Base-by-base conservation (phyloP, 2,797 vertebrate genomes). In the Lepus townsendii region DNA sequence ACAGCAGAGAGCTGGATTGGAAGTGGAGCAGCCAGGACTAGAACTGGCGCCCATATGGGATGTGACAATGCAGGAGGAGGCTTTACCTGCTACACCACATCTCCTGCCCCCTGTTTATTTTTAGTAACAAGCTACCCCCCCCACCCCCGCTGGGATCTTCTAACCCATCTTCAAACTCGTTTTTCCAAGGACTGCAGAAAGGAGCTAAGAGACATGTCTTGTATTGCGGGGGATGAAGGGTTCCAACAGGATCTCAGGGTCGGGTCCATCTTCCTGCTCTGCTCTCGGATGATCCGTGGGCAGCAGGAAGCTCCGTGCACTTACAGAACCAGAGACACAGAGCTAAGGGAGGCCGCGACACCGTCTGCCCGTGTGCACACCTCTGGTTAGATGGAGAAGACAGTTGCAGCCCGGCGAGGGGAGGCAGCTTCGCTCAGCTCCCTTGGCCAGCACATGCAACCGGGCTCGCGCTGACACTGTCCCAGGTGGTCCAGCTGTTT, bases 261-360 rank as follows among this genome's bases (percentile, higher is more conserved):
- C 5, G 2, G 52, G 4, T 14, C 17, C 3, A 10, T 26, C 9
- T 85, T 84, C 50, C 47, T 6, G 19, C 26, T 7, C 30, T 19
- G 27, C 80, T 57, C 71, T 86, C 10, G 2, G 42, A 2, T 30
- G 2, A 7, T 27, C 26, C 1, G n/a, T 14, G 75, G 63, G 54
- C 62, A 26, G 65, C 52, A 1, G 20, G 13, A 62, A 42, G 35
- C 68, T 79, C 60, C 14, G 0, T 30, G 47, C 32, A 7, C 8
- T 12, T 14, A 11, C 3, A 30, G n/a, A 76, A 12, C 2, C 0
- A 35, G 54, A 17, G 17, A 52, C 20, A 9, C 4, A 1, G 69
- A 7, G 0, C 27, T 19, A 2, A 19, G 7, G 24, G 20, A 20
- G 4, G 4, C 30, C 0, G 0, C 3, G 0, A 27, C 32, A 22